Base-by-base conservation (phyloP, 2,888 invertebrate genomes). In the Lumbricus terrestris region DNA sequence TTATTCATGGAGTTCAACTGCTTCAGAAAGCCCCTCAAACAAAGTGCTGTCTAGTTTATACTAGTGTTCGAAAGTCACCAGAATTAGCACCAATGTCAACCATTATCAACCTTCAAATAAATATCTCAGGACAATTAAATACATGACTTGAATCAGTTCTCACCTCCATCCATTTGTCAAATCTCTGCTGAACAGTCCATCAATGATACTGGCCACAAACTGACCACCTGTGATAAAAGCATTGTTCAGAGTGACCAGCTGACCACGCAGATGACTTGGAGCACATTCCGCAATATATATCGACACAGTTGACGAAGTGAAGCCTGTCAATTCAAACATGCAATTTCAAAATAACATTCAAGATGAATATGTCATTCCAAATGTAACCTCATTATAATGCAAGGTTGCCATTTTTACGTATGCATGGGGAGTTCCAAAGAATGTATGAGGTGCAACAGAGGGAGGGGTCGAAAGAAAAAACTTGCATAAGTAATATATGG, bases 261-360 rank as follows among this genome's bases (percentile, higher is more conserved):
- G 93, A 37, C 96, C 96, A 42, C 96, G 94, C 37, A 95, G 93
- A 88, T 95, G 94, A 11, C 95, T 92, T 5, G 96, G 96, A 0
- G 96, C 95, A 89, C 95, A 94, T 93, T 96, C 96, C 38, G 96
- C 95, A 82, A 96, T 95, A 93, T 96, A 96, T 93, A 96, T 95
- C 5, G 96, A 96, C 8, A 96, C 95, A 82, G 95, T 95, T 95
- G 96, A 96, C 6, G 96, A 96, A 18, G 96, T 95, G 47, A 96
- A 92, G 42, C 96, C 96, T 96, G 92, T 90, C 29, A 69, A 35
- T 33, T 16, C n/a, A 40, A 35, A 90, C 37, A 35, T 37, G 54
- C 34, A 38, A 38, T 4, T 38, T n/a, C 23, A 35, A 85, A 20
- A 35, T 85, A 85, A 20, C n/a, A 85, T 88, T 18, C 37, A 40